Base-by-base conservation (phyloP, 2,797 vertebrate genomes). In the Eulemur rubriventer region DNA sequence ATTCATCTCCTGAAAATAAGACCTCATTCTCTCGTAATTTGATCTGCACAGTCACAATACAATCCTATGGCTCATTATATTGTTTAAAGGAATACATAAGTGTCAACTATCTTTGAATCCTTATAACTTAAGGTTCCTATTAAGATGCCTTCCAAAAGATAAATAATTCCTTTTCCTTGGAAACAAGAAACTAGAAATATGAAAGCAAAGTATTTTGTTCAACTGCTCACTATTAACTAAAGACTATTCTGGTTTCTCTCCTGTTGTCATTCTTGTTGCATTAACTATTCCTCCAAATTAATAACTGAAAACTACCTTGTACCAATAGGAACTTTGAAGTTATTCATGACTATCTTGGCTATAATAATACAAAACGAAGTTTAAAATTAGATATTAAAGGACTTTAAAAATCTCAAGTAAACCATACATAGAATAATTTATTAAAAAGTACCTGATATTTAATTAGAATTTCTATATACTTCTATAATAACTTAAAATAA, bases 391-490 rank as follows among this genome's bases (percentile, higher is more conserved):
- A 59, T 30, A 52, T 41, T 57, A 96, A 89, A 50, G 13, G 63
- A 88, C 43, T 80, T 91, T 59, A 38, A 95, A 95, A 73, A 91
- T 55, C 13, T 67, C 90, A 76, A 78, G 52, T 78, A 96, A 96
- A 70, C 13, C 20, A 76, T 41, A 3, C 14, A 88, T 1, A 81
- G 43, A 70, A 69, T 17, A 86, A 82, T 63, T 72, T 63, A 57
- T 73, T 69, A 46, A 84, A 96, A 93, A 48, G n/a, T 57, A 87
- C 8, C 46, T 63, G 22, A 76, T 55, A 80, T 33, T 59, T 70
- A 61, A 83, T 78, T 82, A 82, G 41, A 89, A 52, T 17, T 26
- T 93, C 35, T 79, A 67, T 57, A 89, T 33, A 61, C 1, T 95
- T 84, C 75, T 88, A 59, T 72, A 91, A 92, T 55, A 69, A 57